Evolutionary conservation across 2,113 vertebrate species (phyloP).

Genomic region (Pseudorectes ferrugineus): DNA sequence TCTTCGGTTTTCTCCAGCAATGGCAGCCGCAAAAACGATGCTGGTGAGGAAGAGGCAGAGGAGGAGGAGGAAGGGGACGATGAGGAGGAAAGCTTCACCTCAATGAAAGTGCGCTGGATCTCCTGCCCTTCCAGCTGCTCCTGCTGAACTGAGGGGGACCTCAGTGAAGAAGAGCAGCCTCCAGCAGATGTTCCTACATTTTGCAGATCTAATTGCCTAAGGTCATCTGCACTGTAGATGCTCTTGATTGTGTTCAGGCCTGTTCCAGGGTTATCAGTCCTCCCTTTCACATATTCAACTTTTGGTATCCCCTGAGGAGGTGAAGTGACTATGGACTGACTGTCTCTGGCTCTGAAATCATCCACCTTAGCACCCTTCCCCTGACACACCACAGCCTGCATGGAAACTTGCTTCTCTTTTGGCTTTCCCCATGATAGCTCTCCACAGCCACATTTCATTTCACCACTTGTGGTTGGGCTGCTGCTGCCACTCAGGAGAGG

Average conservation of each 20-base stretch:
- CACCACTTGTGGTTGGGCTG: background rate
- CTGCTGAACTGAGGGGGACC: background rate
- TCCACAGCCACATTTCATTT: background rate
- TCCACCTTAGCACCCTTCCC: background rate
- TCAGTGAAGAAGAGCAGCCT: background rate
- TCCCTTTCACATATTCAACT: background rate
- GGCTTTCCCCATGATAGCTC: background rate
- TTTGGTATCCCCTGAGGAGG: slow-evolving; percentile 3
- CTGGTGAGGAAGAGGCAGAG: slow-evolving; percentile 45
- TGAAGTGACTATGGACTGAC: slow-evolving; percentile 22
- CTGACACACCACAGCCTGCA: background rate
- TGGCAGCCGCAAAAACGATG: slow-evolving; percentile 25
- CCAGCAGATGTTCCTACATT: background rate
- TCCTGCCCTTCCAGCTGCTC: slow-evolving; percentile 61
- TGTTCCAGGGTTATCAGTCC: background rate
- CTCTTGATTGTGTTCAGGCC: background rate
- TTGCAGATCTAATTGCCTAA: background rate
- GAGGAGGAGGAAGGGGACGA: slow-evolving; percentile 52
- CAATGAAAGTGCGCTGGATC: slow-evolving; percentile 76
- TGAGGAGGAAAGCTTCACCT: slow-evolving; percentile 75
- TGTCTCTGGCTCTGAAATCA: background rate
- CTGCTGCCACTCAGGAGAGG: background rate
- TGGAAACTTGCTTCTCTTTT: background rate
- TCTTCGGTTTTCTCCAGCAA: slow-evolving; percentile 20
- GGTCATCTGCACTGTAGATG: background rate